Evolutionary conservation across 2,888 invertebrate genomes (phyloP).

Genomic region (Colletes collaris): DNA sequence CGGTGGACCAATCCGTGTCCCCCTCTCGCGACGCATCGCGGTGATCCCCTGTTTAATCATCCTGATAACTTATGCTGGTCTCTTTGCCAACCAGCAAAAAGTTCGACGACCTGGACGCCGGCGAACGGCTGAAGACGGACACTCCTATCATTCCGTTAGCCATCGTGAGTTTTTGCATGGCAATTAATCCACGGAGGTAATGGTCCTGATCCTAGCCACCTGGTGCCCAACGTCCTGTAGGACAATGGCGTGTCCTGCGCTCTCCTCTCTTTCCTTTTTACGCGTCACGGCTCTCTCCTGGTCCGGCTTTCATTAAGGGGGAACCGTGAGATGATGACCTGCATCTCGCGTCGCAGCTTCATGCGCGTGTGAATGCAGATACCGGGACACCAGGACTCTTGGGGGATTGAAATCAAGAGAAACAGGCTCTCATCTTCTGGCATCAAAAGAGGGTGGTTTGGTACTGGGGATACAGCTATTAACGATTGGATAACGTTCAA

Average conservation of each 20-base stretch:
- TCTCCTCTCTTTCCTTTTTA: slow-evolving; percentile 39
- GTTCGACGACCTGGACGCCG: slow-evolving; percentile 47
- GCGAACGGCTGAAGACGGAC: slow-evolving; percentile 68
- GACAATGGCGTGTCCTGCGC: slow-evolving; percentile 74
- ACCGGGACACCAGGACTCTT: background rate
- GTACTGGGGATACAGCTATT: no score
- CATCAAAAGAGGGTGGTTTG: no score
- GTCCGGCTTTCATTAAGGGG: slow-evolving; percentile 68
- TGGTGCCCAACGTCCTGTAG: slow-evolving; percentile 75
- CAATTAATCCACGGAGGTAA: slow-evolving; percentile 79
- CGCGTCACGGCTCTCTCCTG: slow-evolving; percentile 38
- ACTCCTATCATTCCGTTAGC: slow-evolving; percentile 74
- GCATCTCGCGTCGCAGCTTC: slow-evolving; percentile 70
- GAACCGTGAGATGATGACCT: slow-evolving; percentile 69
- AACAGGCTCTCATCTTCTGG: no score
- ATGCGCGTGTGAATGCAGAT: slow-evolving; percentile 40
- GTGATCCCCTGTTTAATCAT: slow-evolving; percentile 69
- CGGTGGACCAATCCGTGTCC: slow-evolving; percentile 40
- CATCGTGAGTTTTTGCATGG: slow-evolving; percentile 78
- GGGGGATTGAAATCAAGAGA: no score
- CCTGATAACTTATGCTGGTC: slow-evolving; percentile 69
- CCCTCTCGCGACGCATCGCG: slow-evolving; percentile 52
- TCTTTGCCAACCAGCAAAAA: slow-evolving; percentile 61
- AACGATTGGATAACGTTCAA: no score
- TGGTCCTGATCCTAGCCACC: slow-evolving; percentile 77